phyloP scores from a whole-genome alignment of 2,113 vertebrate species.

The Bostrychus sinensis region DNA sequence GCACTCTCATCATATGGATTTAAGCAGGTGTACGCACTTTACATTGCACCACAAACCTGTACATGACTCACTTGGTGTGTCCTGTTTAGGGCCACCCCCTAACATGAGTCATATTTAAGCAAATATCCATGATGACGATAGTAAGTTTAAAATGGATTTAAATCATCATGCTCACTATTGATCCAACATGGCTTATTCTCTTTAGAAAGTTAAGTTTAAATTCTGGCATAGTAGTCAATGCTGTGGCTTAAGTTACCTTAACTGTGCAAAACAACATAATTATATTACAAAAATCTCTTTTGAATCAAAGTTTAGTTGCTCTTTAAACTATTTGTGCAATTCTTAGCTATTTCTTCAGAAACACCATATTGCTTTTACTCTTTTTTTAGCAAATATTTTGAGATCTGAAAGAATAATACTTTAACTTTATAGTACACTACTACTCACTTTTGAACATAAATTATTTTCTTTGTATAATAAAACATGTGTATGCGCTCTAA shows the following conservation, averaged over 20 bases:
- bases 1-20: not conserved
- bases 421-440: too few relatives aligned
- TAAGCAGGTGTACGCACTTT: slow-evolving; percentile 1
- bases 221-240: too few relatives aligned
- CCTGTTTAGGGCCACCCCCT: slow-evolving; percentile 12
- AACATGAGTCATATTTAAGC: slow-evolving; percentile 20
- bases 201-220: too few relatives aligned
- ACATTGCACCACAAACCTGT: not conserved
- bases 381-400: not conserved
- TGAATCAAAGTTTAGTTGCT: too few relatives aligned
- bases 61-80: slow-evolving; percentile 31
- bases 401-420: too few relatives aligned
- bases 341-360: too few relatives aligned
- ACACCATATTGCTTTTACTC: not conserved
- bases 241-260: not conserved
- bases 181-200: too few relatives aligned
- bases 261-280: not conserved
- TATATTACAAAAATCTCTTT: too few relatives aligned
- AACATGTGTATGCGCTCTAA: too few relatives aligned
- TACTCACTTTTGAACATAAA: too few relatives aligned
- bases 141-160: not conserved
- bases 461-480: too few relatives aligned
- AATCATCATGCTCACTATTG: not conserved
- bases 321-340: too few relatives aligned
- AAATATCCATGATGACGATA: not conserved